phyloP scores from a whole-genome alignment of 1,140 invertebrate genomes.

The Aphis gossypii region DNA sequence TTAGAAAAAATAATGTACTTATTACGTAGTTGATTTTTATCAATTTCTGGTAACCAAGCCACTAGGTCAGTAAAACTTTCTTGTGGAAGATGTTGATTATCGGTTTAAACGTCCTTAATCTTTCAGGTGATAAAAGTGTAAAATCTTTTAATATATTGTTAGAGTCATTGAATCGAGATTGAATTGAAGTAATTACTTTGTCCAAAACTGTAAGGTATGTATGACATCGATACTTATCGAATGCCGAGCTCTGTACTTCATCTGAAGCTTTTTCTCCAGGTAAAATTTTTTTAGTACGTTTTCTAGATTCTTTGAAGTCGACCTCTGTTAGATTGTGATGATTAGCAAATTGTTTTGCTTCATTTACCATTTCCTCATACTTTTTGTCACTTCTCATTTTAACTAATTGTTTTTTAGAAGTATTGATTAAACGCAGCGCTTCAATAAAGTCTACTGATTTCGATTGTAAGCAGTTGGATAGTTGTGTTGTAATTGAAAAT shows the following conservation, averaged over 20 bases:
- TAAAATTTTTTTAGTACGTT: constrained; percentile 1
- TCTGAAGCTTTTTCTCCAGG: not conserved
- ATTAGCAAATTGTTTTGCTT: not conserved
- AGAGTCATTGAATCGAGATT: not conserved
- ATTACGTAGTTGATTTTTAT: not conserved
- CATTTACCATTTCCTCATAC: not conserved
- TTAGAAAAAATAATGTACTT: not conserved
- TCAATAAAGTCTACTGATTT: constrained; percentile 3
- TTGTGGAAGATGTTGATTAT: not conserved
- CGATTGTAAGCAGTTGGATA: not conserved
- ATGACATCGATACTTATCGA: not conserved
- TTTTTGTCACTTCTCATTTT: not conserved
- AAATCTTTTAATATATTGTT: not conserved
- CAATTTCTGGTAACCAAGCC: not conserved
- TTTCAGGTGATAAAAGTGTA: not conserved
- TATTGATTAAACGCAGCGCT: not conserved
- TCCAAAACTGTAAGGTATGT: not conserved
- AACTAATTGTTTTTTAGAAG: not conserved
- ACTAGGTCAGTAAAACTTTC: not conserved
- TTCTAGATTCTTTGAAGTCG: not conserved
- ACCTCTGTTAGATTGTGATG: not conserved
- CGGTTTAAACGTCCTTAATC: not conserved
- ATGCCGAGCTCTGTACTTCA: not conserved
- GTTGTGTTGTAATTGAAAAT: constrained; percentile 5
- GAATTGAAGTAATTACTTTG: not conserved